A percentile compares a stretch with the other conserved stretches of the same genome.
These are phyloP conservation scores for Aporophyla lueneburgensis DNA, from an alignment of 2,888 invertebrate species.

Conservation along the genomic window DNA sequence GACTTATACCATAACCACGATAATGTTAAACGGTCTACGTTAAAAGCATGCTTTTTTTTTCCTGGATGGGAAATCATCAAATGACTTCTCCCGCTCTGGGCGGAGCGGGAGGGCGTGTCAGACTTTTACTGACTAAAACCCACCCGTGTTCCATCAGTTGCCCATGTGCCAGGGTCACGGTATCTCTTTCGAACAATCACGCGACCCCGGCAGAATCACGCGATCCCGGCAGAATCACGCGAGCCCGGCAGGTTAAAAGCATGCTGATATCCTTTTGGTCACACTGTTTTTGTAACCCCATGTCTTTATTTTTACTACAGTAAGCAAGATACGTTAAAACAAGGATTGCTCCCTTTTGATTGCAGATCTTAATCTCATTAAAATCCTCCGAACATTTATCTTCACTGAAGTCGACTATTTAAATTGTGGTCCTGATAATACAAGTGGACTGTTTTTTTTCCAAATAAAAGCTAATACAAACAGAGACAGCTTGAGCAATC, in stretches of 20 bases:
- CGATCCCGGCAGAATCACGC: too few relatives aligned
- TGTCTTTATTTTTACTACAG: not conserved
- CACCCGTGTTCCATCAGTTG: too few relatives aligned
- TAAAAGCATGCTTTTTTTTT: not conserved
- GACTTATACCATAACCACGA: not conserved
- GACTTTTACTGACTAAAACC: too few relatives aligned
- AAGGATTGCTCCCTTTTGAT: not conserved
- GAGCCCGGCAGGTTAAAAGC: too few relatives aligned
- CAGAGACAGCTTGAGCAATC: not conserved
- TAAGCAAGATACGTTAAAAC: not conserved
- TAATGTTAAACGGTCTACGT: not conserved
- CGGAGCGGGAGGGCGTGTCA: too few relatives aligned
- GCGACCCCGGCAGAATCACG: too few relatives aligned
- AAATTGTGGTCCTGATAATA: slow-evolving; percentile 13
- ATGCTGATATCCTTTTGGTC: not conserved
- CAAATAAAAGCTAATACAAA: slow-evolving; percentile 15
- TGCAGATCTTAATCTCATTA: not conserved
- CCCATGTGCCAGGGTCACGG: too few relatives aligned
- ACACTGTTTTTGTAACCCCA: not conserved
- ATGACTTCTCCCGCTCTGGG: too few relatives aligned
- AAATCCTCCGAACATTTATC: not conserved
- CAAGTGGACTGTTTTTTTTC: slow-evolving; percentile 2
- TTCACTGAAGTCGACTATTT: not conserved
- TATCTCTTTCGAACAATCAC: too few relatives aligned
- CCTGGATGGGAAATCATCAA: too few relatives aligned